Percentiles rank a stretch among this genome's conserved stretches.
phyloP scores from a whole-genome alignment of 2,113 vertebrate genomes.

The Lamprologus sp. region DNA sequence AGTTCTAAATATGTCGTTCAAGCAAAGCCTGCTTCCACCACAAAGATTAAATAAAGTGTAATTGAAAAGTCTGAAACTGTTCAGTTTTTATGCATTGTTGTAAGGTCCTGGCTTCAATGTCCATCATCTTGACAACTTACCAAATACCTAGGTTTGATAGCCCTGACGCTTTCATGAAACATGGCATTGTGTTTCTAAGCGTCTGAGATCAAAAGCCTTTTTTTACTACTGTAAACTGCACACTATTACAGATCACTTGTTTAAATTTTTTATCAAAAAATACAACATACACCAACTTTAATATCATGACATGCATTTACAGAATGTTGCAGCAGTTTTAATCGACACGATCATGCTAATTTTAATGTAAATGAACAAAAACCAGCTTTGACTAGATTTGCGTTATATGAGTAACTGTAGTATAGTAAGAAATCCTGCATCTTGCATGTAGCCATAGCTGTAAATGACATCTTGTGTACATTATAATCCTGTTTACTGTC shows the following conservation, averaged over 20 bases:
- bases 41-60: slow-evolving; percentile 41
- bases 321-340: background rate
- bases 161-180: background rate
- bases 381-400: background rate
- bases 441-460: background rate
- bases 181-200: background rate
- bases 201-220: background rate
- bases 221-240: background rate
- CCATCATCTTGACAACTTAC: slow-evolving; percentile 37
- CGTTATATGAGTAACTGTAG: background rate
- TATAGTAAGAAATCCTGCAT: background rate
- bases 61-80: slow-evolving; percentile 44
- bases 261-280: background rate
- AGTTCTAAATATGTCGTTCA: slow-evolving; percentile 47
- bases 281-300: background rate
- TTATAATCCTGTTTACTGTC: slow-evolving; percentile 41
- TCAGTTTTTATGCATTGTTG: slow-evolving; percentile 31
- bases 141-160: slow-evolving; percentile 39
- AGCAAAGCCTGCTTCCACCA: slow-evolving; percentile 8
- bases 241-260: background rate
- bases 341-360: background rate
- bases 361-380: background rate
- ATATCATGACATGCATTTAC: background rate
- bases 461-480: slow-evolving; percentile 16
- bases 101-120: slow-evolving; percentile 26